Evolutionary conservation across 2,113 vertebrate genomes (phyloP), one percentile per base, ranked within the genome.

Genomic region (Sus scrofa): DNA sequence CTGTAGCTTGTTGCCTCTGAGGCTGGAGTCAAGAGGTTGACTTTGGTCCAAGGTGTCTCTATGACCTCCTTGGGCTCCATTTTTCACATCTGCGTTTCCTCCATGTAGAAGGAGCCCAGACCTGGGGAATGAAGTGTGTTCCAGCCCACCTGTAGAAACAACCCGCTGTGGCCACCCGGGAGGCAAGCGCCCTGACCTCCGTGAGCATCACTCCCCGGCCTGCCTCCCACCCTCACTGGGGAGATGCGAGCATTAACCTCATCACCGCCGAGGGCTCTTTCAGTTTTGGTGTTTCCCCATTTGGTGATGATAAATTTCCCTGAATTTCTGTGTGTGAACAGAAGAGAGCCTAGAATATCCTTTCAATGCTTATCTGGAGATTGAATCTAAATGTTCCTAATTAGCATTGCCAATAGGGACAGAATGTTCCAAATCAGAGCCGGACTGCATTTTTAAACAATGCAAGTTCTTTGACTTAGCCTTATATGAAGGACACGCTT

Each of bases 241-340:
- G 32, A 89, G 67, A 54, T 20, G 26, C 37, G 30, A 58, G 6
- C 26, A 32, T 34, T 12, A 0, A 4, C 78, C 24, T 18, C 18
- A 67, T 37, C 56, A 7, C 12, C 62, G 68, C n/a, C 14, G 1
- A 3, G 27, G 78, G 8, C 56, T 78, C 44, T 77, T 44, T 44
- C 18, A 77, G 44, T 70, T 95, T 70, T 58, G 27, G 60, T 18
- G 4, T 34, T 34, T 71, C 68, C 54, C 65, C 32, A 39, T 63
- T 79, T 58, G 30, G 19, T 84, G 62, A 39, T 34, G 37, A 15
- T 63, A 22, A 44, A 26, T 84, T 68, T 81, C 79, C 75, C 65
- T 30, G 75, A 44, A 56, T 83, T 84, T 91, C 83, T 79, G 52
- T 27, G 7, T 77, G 94, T 70, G 77, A 91, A 73, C 50, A 97